Conservation (phyloP, 2,797 vertebrate genomes). For the Xenopus petersii region DNA sequence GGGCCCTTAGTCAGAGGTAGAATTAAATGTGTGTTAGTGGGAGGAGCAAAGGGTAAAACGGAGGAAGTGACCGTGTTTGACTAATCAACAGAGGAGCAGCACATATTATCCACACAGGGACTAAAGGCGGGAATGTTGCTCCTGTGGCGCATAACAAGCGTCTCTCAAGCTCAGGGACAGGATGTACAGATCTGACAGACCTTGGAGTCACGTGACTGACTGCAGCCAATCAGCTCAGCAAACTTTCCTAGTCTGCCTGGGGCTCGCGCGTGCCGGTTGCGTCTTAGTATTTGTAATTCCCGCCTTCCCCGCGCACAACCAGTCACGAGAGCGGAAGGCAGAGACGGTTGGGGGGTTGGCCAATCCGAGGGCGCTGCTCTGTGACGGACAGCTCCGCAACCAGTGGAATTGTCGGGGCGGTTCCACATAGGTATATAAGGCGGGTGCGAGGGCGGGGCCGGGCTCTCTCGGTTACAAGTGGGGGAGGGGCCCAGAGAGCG, state of each 20-base stretch:
- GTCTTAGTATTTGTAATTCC: constrained; percentile 9
- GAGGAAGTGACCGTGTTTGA: too few species aligned
- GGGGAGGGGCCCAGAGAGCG: constrained; percentile 44
- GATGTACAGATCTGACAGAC: neutral
- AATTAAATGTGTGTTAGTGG: too few species aligned
- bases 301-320: neutral
- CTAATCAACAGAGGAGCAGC: too few species aligned
- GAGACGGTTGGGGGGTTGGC: neutral
- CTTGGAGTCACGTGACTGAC: neutral
- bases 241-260: constrained; percentile 6
- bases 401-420: constrained; percentile 46
- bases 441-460: constrained; percentile 27
- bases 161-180: too few species aligned
- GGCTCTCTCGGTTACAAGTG: constrained; percentile 40
- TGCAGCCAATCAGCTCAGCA: neutral
- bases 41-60: too few species aligned
- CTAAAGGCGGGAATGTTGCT: too few species aligned
- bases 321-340: neutral
- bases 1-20: too few species aligned
- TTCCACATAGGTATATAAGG: constrained; percentile 15
- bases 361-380: neutral
- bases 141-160: too few species aligned
- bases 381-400: constrained; percentile 39
- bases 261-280: constrained; percentile 11
- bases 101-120: neutral